Evolutionary conservation across 2,888 invertebrate genomes (phyloP).

Genomic region (Coelogynopora nodosa): DNA sequence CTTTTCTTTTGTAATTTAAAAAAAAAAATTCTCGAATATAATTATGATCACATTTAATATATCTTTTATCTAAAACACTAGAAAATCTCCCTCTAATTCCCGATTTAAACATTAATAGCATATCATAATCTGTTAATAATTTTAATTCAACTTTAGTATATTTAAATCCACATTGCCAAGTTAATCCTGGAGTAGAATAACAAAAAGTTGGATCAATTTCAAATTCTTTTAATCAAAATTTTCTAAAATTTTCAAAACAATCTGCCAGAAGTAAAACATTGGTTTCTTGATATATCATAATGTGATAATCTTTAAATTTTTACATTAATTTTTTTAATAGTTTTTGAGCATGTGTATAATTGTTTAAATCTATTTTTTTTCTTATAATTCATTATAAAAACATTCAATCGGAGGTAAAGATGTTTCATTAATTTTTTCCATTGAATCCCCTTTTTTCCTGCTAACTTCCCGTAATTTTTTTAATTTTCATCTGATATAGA

Average conservation of each 20-base stretch:
- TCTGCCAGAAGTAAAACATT: constrained; percentile 42
- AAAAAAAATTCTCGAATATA: too few relatives aligned
- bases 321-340: background rate
- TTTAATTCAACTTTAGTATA: constrained; percentile 46
- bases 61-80: constrained; percentile 43
- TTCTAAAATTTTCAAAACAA: background rate
- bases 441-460: background rate
- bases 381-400: background rate
- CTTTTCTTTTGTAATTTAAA: too few relatives aligned
- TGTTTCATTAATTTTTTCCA: background rate
- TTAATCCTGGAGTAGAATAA: constrained; percentile 45
- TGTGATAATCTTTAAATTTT: constrained; percentile 46
- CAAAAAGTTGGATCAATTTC: background rate
- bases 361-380: background rate
- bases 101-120: constrained; percentile 45
- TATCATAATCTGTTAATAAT: constrained; percentile 47
- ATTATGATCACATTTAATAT: constrained; percentile 46
- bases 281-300: constrained; percentile 46
- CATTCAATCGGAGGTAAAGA: background rate
- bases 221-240: background rate
- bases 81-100: constrained; percentile 47
- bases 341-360: constrained; percentile 29
- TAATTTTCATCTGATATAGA: background rate
- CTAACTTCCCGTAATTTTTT: background rate
- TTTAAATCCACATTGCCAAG: constrained; percentile 48